Percentiles rank a stretch among this genome's conserved stretches.
phyloP scores from a whole-genome alignment of 1,140 invertebrate species.

The Steinernema khuongi region DNA sequence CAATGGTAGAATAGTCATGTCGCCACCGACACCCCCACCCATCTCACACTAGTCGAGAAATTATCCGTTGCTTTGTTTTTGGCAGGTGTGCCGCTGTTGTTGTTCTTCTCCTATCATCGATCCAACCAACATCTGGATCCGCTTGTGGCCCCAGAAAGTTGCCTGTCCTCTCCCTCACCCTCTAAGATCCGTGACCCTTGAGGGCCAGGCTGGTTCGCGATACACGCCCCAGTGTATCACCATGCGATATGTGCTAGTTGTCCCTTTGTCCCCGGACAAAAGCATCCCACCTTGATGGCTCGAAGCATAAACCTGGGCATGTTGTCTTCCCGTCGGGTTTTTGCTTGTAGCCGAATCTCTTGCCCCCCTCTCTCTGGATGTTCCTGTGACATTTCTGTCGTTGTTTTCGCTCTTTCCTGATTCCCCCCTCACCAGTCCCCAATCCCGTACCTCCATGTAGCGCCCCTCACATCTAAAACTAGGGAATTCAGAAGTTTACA shows the following conservation, averaged over 20 bases:
- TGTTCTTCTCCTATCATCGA: background rate
- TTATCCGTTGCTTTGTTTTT: conserved; percentile 5
- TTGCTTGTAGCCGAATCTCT: conserved; percentile 1
- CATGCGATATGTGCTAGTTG: background rate
- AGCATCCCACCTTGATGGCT: background rate
- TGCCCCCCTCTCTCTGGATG: background rate
- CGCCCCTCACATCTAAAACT: background rate
- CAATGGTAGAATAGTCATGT: background rate
- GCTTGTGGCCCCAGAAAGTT: background rate
- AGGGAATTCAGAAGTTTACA: background rate
- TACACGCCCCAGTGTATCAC: background rate
- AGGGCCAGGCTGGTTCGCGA: background rate
- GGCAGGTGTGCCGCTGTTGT: conserved; percentile 2
- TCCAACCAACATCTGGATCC: conserved; percentile 10
- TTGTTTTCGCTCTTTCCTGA: conserved; percentile 10
- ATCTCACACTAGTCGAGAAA: background rate
- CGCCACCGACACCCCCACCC: background rate
- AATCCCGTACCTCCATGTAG: background rate
- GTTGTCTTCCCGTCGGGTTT: conserved; percentile 6
- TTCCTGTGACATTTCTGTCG: background rate
- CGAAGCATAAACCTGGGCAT: conserved; percentile 7
- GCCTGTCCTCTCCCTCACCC: background rate
- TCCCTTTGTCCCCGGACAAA: background rate
- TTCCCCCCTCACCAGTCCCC: background rate
- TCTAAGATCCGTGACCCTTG: background rate